These are phyloP conservation scores for Globicephala melas DNA, from an alignment of 2,113 vertebrate species.

Conservation along the genomic window DNA sequence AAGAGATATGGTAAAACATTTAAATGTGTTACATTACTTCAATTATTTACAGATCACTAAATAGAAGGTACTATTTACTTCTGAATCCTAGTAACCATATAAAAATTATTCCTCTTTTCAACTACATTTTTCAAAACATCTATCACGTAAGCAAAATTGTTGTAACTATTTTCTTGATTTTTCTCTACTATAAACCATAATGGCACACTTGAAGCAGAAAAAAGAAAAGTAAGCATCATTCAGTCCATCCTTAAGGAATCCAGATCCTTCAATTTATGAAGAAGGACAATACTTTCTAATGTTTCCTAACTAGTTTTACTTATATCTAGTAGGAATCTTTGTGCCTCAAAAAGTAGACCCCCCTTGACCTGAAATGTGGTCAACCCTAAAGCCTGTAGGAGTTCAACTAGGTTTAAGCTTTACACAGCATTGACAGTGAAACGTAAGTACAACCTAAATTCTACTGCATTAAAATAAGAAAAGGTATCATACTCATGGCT, in stretches of 20 bases:
- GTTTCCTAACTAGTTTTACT: constrained; percentile 38
- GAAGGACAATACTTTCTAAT: constrained; percentile 35
- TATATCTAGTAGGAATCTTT: constrained; percentile 27
- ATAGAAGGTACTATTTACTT: constrained; percentile 78
- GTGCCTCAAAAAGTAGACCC: constrained; percentile 36
- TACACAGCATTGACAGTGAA: constrained; percentile 26
- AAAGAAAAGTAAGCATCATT: constrained; percentile 39
- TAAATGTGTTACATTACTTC: constrained; percentile 66
- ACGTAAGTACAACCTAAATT: constrained; percentile 32
- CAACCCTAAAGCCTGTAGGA: not conserved
- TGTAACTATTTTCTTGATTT: constrained; percentile 17
- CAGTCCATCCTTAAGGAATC: constrained; percentile 53
- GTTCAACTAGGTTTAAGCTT: constrained; percentile 40
- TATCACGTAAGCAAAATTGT: constrained; percentile 21
- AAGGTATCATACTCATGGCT: not conserved
- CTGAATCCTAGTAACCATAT: constrained; percentile 59
- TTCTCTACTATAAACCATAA: constrained; percentile 37
- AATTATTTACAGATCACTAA: constrained; percentile 81
- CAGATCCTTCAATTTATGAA: constrained; percentile 46
- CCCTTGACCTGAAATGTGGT: constrained; percentile 10
- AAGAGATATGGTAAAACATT: constrained; percentile 65
- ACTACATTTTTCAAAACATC: constrained; percentile 48
- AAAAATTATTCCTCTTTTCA: constrained; percentile 46
- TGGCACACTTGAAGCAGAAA: constrained; percentile 53
- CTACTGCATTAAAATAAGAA: constrained; percentile 26